Conservation (phyloP, 2,113 vertebrate genomes). For the Sturnus vulgaris region DNA sequence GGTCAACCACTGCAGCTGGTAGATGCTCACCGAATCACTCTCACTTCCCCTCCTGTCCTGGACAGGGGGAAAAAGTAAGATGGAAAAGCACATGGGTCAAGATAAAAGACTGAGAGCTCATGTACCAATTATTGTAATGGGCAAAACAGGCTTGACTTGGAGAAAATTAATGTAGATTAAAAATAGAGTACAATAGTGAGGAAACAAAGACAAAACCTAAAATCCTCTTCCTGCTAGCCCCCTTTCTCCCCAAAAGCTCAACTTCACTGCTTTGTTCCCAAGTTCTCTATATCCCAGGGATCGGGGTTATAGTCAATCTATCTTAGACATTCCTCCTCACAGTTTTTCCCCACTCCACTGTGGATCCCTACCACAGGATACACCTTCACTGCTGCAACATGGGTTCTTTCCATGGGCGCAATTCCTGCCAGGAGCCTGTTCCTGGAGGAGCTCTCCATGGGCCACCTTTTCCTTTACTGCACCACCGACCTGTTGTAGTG, state of each 20-base stretch:
- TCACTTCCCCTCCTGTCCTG: neutral
- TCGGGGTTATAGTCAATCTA: neutral
- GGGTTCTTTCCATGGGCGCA: rapidly evolving
- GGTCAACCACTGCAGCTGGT: neutral
- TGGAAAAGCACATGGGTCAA: neutral
- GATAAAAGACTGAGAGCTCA: neutral
- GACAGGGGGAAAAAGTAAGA: neutral
- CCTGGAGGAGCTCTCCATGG: rapidly evolving
- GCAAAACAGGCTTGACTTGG: neutral
- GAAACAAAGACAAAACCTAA: neutral
- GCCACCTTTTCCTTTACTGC: neutral
- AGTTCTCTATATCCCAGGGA: neutral
- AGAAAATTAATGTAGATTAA: neutral
- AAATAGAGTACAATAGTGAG: neutral
- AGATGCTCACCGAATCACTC: neutral
- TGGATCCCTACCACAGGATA: neutral
- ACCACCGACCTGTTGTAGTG: rapidly evolving
- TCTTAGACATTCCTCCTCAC: neutral
- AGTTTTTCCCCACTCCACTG: rapidly evolving
- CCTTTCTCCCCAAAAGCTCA: neutral
- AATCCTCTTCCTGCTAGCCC: neutral
- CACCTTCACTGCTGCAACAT: neutral
- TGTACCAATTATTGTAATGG: neutral
- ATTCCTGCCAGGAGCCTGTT: neutral
- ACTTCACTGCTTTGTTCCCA: neutral